Evolutionary conservation across 2,113 vertebrate species (phyloP).

Genomic region (Sprattus sprattus): DNA sequence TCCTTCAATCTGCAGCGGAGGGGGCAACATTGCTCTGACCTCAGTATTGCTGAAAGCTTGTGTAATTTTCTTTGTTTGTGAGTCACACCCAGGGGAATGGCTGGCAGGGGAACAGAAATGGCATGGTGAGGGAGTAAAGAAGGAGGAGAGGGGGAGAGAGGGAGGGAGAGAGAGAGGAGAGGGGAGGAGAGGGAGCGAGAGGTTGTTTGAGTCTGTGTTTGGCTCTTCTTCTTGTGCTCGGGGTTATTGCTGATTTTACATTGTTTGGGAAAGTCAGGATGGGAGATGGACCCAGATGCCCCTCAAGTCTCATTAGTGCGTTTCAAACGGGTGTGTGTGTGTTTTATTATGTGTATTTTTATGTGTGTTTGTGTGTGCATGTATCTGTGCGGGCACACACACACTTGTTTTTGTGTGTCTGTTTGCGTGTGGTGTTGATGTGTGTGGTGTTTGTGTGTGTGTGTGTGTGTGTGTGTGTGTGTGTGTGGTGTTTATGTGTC

Average conservation of each 20-base stretch:
- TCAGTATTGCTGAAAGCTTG: background rate
- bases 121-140: no score
- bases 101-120: background rate
- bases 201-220: background rate
- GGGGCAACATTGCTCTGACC: background rate
- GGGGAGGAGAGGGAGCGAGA: background rate
- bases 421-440: background rate
- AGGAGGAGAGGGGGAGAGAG: background rate
- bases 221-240: background rate
- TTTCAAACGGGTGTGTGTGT: background rate
- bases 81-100: constrained; percentile 12
- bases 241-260: background rate
- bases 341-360: background rate
- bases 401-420: background rate
- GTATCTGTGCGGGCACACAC: background rate
- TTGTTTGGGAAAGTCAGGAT: background rate
- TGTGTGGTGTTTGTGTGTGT: background rate
- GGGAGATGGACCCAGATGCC: background rate
- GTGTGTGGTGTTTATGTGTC: background rate
- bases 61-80: constrained; percentile 4
- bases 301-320: background rate
- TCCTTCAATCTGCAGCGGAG: background rate
- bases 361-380: background rate
- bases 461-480: background rate
- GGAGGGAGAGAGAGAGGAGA: background rate